A percentile compares a stretch with the other conserved stretches of the same genome.
These are phyloP conservation scores for Neelides folsomi DNA, from an alignment of 2,888 invertebrate species.

Conservation along the genomic window DNA sequence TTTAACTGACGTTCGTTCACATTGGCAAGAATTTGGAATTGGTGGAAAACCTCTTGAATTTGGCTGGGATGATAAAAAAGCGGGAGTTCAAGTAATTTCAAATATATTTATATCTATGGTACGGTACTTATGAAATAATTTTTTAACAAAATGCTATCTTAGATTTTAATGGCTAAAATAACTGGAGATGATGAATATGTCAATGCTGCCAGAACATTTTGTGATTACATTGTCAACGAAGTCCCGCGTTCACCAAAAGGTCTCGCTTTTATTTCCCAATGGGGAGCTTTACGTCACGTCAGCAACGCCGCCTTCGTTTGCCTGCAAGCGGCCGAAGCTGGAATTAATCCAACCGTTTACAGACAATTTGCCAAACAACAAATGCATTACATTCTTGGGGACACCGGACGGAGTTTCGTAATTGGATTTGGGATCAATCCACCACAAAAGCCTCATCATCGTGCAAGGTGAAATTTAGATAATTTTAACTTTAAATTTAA, in stretches of 20 bases:
- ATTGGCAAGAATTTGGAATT: constrained; percentile 42
- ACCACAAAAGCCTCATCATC: constrained; percentile 44
- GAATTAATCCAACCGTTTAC: constrained; percentile 37
- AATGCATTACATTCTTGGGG: constrained; percentile 46
- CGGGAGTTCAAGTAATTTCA: constrained; percentile 41
- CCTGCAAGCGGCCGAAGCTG: constrained; percentile 40
- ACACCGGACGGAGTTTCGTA: constrained; percentile 44
- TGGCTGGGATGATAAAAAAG: constrained; percentile 46
- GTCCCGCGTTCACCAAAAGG: constrained; percentile 44
- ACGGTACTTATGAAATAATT: too few species aligned
- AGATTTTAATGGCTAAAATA: constrained; percentile 42
- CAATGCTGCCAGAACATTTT: constrained; percentile 41
- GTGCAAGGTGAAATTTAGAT: constrained; percentile 39
- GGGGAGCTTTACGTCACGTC: constrained; percentile 45
- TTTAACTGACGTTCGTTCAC: constrained; percentile 41
- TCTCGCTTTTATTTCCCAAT: constrained; percentile 44
- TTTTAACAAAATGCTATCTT: constrained; percentile 15
- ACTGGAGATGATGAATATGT: constrained; percentile 39
- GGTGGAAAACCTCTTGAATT: constrained; percentile 42
- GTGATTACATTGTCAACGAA: constrained; percentile 41
- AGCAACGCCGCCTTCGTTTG: constrained; percentile 46
- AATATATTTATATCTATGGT: too few species aligned
- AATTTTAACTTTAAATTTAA: neutral
- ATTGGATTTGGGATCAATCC: constrained; percentile 46
- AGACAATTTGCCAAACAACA: constrained; percentile 43